A percentile compares a stretch with the other conserved stretches of the same genome.
These are phyloP conservation scores for Nyctereutes procyonoides DNA, from an alignment of 2,113 vertebrate genomes.

Conservation along the genomic window DNA sequence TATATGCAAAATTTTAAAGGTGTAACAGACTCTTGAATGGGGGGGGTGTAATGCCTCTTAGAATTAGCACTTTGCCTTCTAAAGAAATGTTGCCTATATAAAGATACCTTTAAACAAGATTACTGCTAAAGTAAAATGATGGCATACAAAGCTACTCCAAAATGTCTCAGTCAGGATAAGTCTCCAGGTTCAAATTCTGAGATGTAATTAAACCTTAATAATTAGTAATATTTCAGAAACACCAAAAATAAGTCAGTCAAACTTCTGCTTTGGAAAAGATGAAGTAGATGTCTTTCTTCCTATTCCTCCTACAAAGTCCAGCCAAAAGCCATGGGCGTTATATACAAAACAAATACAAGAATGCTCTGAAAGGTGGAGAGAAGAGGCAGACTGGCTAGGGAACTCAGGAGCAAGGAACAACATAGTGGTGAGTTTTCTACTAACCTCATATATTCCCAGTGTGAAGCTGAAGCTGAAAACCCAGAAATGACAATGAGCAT, in stretches of 20 bases:
- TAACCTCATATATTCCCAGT: background rate
- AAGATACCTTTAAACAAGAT: conserved; percentile 45
- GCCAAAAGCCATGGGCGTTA: background rate
- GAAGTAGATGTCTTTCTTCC: background rate
- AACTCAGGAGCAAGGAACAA: background rate
- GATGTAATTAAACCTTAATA: conserved; percentile 46
- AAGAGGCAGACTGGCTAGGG: background rate
- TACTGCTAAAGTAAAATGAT: background rate
- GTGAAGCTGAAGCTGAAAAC: background rate
- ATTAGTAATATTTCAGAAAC: conserved; percentile 22
- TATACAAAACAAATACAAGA: background rate
- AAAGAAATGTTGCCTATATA: conserved; percentile 4
- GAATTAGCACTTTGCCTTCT: background rate
- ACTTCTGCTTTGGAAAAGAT: background rate
- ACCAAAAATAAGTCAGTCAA: background rate
- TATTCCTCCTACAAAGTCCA: conserved; percentile 12
- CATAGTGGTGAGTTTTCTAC: background rate
- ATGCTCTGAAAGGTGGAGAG: background rate
- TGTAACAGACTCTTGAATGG: background rate
- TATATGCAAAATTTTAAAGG: conserved; percentile 45
- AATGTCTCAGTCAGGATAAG: conserved; percentile 10
- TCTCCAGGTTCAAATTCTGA: background rate
- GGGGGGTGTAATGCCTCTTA: background rate
- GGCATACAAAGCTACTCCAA: conserved; percentile 6
- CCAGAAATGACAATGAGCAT: conserved; percentile 23